Evolutionary conservation across 2,888 invertebrate genomes (phyloP).

Genomic region (Vanessa cardui): DNA sequence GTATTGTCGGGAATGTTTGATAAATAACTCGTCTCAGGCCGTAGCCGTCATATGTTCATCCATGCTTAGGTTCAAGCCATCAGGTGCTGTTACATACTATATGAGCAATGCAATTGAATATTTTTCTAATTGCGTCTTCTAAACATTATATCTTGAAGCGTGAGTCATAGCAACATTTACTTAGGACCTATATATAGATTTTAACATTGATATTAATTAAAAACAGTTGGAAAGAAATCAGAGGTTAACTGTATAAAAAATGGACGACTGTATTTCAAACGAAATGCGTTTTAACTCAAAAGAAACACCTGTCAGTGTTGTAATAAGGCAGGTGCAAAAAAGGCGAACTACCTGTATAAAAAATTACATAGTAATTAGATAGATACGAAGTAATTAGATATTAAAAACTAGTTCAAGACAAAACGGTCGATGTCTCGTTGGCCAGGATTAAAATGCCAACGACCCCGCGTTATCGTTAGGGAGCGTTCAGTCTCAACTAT

Average conservation of each 20-base stretch:
- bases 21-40: neutral
- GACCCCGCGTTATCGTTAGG: neutral
- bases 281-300: neutral
- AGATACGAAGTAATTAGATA: too few species aligned
- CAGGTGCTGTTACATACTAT: neutral
- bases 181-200: neutral
- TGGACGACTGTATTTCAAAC: too few species aligned
- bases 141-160: neutral
- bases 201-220: neutral
- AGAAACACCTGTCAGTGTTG: slow-evolving; percentile 16
- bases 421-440: neutral
- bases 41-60: slow-evolving; percentile 4
- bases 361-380: too few species aligned
- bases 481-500: slow-evolving; percentile 6
- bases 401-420: neutral
- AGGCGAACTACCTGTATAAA: neutral
- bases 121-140: slow-evolving; percentile 5
- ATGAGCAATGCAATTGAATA: neutral
- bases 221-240: too few species aligned
- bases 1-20: neutral
- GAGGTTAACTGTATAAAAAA: too few species aligned
- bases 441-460: slow-evolving; percentile 3
- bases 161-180: neutral
- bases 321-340: slow-evolving; percentile 15
- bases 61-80: slow-evolving; percentile 3